These are phyloP conservation scores for Cerastis rubricosa DNA, from an alignment of 2,888 invertebrate species.

Conservation along the genomic window DNA sequence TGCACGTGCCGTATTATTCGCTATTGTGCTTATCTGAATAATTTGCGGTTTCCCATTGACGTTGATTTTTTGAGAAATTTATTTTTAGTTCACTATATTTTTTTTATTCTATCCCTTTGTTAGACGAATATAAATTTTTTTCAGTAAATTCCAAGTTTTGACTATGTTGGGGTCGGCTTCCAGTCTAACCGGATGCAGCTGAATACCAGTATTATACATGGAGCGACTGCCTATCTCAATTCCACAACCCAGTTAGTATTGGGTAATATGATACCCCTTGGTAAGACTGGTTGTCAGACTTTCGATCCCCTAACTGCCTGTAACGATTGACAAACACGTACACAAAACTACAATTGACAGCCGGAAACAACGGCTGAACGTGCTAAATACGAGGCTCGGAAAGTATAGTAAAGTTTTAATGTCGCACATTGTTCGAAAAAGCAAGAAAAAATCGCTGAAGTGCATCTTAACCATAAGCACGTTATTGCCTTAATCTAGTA, in stretches of 20 bases:
- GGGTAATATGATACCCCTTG: too few species aligned
- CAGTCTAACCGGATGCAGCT: too few species aligned
- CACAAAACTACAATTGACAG: too few species aligned
- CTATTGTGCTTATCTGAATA: conserved; percentile 1
- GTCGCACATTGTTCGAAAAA: background rate
- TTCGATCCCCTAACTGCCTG: too few species aligned
- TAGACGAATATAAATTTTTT: background rate
- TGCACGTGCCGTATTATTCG: conserved; percentile 2
- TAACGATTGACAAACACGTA: too few species aligned
- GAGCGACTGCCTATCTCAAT: too few species aligned
- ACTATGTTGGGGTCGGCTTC: background rate
- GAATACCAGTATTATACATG: too few species aligned
- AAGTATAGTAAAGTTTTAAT: background rate
- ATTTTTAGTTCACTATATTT: background rate
- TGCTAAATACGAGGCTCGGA: too few species aligned
- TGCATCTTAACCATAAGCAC: conserved; percentile 15
- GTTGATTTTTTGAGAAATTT: background rate
- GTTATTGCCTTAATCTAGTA: conserved; percentile 27
- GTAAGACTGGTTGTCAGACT: too few species aligned
- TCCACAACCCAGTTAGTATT: too few species aligned
- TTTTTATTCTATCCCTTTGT: background rate
- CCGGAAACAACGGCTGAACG: too few species aligned
- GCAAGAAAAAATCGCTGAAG: conserved; percentile 5
- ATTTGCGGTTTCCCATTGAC: background rate
- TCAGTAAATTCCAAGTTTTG: background rate